A percentile compares a stretch with the other conserved stretches of the same genome.
Conservation (phyloP, 2,113 vertebrate genomes). For the Glaucomys volans region DNA sequence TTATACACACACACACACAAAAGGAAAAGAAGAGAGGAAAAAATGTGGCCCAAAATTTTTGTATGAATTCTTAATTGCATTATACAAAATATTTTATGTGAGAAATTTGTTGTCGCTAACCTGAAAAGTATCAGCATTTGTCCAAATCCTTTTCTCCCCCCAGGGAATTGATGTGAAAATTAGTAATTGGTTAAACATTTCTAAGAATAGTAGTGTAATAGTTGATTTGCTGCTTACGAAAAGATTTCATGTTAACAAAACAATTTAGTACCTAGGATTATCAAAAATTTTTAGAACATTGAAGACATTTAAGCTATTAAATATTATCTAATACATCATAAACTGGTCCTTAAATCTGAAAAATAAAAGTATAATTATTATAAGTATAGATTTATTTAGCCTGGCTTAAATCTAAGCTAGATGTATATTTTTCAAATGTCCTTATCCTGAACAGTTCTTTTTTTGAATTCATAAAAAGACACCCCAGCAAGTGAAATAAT, state of each 20-base stretch:
- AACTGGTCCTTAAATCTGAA: slow-evolving; percentile 11
- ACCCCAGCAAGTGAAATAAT: slow-evolving; percentile 9
- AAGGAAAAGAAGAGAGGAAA: background rate
- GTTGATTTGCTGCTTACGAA: background rate
- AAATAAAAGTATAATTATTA: background rate
- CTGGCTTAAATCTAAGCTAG: slow-evolving; percentile 21
- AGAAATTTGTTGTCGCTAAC: background rate
- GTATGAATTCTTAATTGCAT: background rate
- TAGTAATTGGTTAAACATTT: slow-evolving; percentile 15
- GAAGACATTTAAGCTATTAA: slow-evolving; percentile 16
- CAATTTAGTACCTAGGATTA: background rate
- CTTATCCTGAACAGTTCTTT: background rate
- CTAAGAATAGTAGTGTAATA: background rate
- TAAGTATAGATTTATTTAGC: background rate
- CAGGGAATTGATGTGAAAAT: background rate
- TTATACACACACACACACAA: too few relatives aligned
- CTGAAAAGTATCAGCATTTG: slow-evolving; percentile 14
- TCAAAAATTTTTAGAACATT: slow-evolving; percentile 18
- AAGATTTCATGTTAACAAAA: slow-evolving; percentile 5
- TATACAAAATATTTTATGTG: background rate
- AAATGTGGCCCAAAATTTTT: background rate
- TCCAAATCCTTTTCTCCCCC: background rate
- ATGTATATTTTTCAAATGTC: background rate
- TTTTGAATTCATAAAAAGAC: slow-evolving; percentile 8
- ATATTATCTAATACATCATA: background rate